Evolutionary conservation across 2,113 vertebrate species (phyloP), one percentile per base, ranked within the genome.

Genomic region (Epinephelus fuscoguttatus): DNA sequence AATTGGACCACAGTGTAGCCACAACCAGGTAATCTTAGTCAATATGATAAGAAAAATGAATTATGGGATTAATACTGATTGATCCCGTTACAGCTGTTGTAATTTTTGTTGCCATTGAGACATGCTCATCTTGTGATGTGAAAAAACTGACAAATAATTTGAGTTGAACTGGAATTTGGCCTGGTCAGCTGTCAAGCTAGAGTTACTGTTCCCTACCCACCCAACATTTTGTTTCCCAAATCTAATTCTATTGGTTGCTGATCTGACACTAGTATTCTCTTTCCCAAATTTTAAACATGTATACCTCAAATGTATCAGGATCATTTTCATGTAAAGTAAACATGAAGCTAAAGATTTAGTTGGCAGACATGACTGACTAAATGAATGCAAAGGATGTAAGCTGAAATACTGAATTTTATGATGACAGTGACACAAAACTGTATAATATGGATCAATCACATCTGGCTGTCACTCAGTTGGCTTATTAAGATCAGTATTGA

Each of bases 381-480:
- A 56, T 47, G 19, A 21, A 47, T 55, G 61, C 13, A 67, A 67
- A 13, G 27, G 55, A 45, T n/a, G 17, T 21, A 37, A 68, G 15
- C n/a, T 60, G n/a, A 68, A 12, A 49, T 30, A 27, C 42, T 30
- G 18, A 49, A 21, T 33, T 69, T n/a, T 30, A n/a, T n/a, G 6
- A 69, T 53, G 18, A 45, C 6, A 30, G 2, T 61, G 79, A 18
- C 55, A 37, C 33, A 37, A 37, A 70, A 56, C 33, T 25, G 13
- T 61, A 61, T 55, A 21, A 45, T 70, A 19, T 21, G 10, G 11
- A 63, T 64, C n/a, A 53, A 18, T 61, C 45, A 42, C 25, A 82
- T 66, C 50, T 59, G 25, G 17, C n/a, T 37, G 40, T 60, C 13
- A 49, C 53, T 27, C 1, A 6, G 6, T 21, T 27, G 3, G 17